These are phyloP conservation scores for Euproctis similis DNA, from an alignment of 2,888 invertebrate species.

Conservation along the genomic window DNA sequence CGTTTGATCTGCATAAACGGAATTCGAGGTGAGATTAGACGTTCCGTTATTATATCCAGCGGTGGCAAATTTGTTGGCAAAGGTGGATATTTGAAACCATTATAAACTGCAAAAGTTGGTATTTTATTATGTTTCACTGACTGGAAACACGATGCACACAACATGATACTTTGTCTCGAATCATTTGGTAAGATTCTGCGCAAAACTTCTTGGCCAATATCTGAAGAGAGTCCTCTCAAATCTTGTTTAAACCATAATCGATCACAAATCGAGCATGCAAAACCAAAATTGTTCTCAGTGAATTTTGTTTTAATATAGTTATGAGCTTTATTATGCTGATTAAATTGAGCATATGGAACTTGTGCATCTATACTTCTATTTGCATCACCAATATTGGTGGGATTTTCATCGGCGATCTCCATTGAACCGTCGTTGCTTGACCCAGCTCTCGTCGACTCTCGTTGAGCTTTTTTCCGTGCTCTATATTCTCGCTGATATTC, in stretches of 20 bases:
- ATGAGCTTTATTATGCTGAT: slow-evolving; percentile 1
- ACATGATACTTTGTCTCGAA: background rate
- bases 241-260: background rate
- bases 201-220: slow-evolving; percentile 1
- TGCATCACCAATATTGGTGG: background rate
- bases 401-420: slow-evolving; percentile 1
- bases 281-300: background rate
- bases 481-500: too few relatives aligned
- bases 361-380: slow-evolving; percentile 1
- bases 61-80: slow-evolving; percentile 11
- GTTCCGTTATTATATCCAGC: too few relatives aligned
- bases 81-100: background rate
- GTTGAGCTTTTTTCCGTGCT: background rate
- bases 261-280: background rate
- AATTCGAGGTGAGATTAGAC: too few relatives aligned
- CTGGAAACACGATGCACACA: background rate
- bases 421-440: slow-evolving; percentile 1
- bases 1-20: too few relatives aligned
- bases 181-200: slow-evolving; percentile 1
- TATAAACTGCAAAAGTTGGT: background rate
- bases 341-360: slow-evolving; percentile 1
- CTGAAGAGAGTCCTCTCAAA: background rate
- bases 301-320: slow-evolving; percentile 1
- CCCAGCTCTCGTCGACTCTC: slow-evolving; percentile 1
- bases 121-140: background rate